Evolutionary conservation across 2,113 vertebrate genomes (phyloP).

Genomic region (Odocoileus virginianus): DNA sequence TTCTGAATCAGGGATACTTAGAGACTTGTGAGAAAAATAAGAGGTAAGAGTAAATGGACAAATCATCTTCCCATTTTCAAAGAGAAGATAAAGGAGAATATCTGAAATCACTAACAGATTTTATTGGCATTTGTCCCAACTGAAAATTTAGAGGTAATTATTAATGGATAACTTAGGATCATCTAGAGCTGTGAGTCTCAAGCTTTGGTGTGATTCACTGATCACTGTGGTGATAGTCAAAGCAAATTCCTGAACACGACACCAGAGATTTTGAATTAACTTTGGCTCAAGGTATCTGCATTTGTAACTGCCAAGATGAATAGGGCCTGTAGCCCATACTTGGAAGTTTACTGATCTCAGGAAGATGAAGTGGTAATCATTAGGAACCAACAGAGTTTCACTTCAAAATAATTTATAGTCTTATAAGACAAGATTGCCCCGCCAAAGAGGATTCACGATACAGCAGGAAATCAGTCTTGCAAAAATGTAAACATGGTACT

Average conservation of each 20-base stretch:
- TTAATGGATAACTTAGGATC: background rate
- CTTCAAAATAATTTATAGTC: background rate
- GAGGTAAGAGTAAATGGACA: background rate
- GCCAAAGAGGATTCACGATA: background rate
- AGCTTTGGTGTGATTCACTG: background rate
- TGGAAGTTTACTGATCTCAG: background rate
- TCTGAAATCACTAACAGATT: background rate
- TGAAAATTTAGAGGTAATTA: background rate
- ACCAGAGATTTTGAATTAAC: background rate
- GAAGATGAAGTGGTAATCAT: background rate
- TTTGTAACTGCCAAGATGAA: background rate
- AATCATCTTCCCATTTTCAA: background rate
- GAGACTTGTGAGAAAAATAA: background rate
- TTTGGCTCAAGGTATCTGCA: background rate
- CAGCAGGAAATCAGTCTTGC: background rate
- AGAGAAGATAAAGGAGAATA: background rate
- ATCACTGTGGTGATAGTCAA: background rate
- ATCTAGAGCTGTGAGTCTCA: background rate
- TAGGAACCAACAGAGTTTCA: background rate
- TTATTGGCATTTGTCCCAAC: background rate
- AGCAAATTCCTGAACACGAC: background rate
- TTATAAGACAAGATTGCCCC: background rate
- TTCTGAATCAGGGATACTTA: background rate
- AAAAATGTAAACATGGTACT: background rate
- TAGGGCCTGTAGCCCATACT: background rate